Base-by-base conservation (phyloP, 2,797 vertebrate genomes). In the Onychomys leucogaster region DNA sequence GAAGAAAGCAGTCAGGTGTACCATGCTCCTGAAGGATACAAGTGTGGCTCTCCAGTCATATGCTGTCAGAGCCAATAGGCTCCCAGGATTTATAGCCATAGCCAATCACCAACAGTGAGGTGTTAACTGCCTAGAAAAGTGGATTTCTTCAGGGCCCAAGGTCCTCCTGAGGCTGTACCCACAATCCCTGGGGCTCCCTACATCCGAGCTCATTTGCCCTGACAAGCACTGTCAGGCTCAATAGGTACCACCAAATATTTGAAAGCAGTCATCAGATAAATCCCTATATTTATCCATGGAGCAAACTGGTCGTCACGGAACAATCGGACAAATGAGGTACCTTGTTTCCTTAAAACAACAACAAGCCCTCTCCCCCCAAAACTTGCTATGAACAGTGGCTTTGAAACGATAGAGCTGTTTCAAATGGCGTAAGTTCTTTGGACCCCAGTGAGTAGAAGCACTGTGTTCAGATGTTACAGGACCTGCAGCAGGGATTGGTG, bases 301-400 rank as follows among this genome's bases (percentile, higher is more conserved):
- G 37, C 21, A 25, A 46, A 63, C 10, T 59, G 69, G 7, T 55
- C 69, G 32, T 16, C 32, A 59, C 75, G 57, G 57, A 52, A 19
- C 37, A 88, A 55, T 49, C 25, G 80, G 59, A 49, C 59, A 57
- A 34, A 37, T 5, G 19, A 94, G 49, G 19, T 41, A 43, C 82
- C 77, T 80, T 3, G 29, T n/a, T 41, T 37, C 13, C 29, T 92
- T 78, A 37, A 82, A 77, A 32, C 34, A 65, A 71, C 59, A 59
- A 49, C 77, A 95, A 0, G 4, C 21, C 41, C 19, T 3, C 71
- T 0, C n/a, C 0, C 71, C 10, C n/a, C 5, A 82, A 55, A 43
- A n/a, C 71, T 82, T 71, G 37, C 52, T 81, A 14, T 88, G 67
- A 95, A 95, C 82, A 55, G 55, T 61, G 63, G 43, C 59, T 94